Percentiles rank a stretch among this genome's conserved stretches.
phyloP scores from a whole-genome alignment of 2,797 vertebrate species.

The Enteromius thamalakanensis region DNA sequence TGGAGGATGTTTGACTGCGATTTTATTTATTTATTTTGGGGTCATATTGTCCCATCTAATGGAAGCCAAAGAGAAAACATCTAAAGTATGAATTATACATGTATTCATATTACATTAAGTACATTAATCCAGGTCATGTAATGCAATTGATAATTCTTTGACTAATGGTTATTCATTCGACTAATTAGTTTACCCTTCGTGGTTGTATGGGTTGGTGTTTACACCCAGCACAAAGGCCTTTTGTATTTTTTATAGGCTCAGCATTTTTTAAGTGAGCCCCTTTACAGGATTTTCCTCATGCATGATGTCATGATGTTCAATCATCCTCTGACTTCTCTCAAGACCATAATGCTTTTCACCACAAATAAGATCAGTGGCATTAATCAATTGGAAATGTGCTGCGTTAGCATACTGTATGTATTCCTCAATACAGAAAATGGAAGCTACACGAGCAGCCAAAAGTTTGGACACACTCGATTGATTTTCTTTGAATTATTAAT shows the following conservation, averaged over 20 bases:
- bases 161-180: neutral
- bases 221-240: neutral
- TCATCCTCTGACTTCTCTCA: slow-evolving; percentile 60
- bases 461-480: slow-evolving; percentile 8
- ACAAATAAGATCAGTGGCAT: slow-evolving; percentile 69
- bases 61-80: neutral
- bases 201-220: neutral
- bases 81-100: neutral
- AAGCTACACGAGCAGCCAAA: neutral
- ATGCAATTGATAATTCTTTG: neutral
- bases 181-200: neutral
- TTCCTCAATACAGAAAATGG: slow-evolving; percentile 59
- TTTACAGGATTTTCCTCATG: slow-evolving; percentile 48
- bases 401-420: slow-evolving; percentile 56
- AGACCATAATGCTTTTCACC: slow-evolving; percentile 70
- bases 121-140: neutral
- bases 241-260: slow-evolving; percentile 1
- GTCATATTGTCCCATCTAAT: neutral
- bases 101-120: neutral
- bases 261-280: slow-evolving; percentile 16
- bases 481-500: neutral
- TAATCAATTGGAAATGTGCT: slow-evolving; percentile 75
- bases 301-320: slow-evolving; percentile 50
- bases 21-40: neutral
- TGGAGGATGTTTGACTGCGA: neutral